Conservation (phyloP, 2,113 vertebrate genomes). For the Podilymbus podiceps region DNA sequence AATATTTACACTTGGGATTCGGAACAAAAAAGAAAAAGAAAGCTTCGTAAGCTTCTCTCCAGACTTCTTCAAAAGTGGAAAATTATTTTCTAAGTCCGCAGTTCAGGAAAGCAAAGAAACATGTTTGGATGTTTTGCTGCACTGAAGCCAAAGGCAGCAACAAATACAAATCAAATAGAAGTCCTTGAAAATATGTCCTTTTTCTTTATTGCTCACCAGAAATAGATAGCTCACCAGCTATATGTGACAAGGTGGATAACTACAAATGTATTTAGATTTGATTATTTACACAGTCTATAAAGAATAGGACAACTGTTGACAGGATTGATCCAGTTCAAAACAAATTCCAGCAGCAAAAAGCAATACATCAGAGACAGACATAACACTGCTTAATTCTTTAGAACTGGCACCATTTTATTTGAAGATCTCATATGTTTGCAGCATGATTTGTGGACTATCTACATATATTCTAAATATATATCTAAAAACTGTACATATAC, state of each 20-base stretch:
- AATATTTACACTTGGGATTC: background rate
- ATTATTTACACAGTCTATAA: background rate
- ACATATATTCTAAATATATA: background rate
- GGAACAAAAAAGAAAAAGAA: background rate
- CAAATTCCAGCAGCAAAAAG: background rate
- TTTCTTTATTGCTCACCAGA: background rate
- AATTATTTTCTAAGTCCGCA: background rate
- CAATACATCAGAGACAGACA: background rate
- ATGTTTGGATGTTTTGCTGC: background rate
- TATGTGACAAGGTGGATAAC: background rate
- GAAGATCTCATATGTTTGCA: background rate
- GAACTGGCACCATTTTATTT: background rate
- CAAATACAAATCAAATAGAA: constrained; percentile 29
- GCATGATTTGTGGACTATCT: background rate
- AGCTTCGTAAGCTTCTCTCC: background rate
- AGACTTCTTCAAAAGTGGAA: background rate
- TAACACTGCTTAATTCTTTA: background rate
- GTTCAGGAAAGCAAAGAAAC: background rate
- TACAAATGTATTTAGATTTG: constrained; percentile 52
- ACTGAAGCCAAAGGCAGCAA: background rate
- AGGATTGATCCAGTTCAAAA: background rate
- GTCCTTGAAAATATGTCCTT: constrained; percentile 25
- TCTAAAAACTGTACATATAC: background rate
- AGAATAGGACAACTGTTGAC: background rate
- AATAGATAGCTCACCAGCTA: background rate